These are phyloP conservation scores for Lethocerus indicus DNA, from an alignment of 1,140 invertebrate genomes.

Conservation along the genomic window DNA sequence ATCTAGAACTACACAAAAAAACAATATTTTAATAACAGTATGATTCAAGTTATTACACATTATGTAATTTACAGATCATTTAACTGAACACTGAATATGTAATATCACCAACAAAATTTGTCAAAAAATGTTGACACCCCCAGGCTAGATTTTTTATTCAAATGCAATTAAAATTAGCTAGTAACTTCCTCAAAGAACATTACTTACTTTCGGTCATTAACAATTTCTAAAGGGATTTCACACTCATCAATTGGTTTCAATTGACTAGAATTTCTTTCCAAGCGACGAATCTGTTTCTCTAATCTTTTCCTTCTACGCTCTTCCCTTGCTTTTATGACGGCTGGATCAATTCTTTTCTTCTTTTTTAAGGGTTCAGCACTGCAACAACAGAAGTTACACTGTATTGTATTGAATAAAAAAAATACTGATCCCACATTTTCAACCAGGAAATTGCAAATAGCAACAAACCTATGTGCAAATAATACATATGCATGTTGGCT, in stretches of 20 bases:
- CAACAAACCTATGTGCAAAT: no score
- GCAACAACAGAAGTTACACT: no score
- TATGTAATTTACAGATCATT: no score
- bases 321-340: conserved; percentile 53
- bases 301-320: conserved; percentile 61
- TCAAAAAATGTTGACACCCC: neutral
- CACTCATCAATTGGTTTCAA: conserved; percentile 69
- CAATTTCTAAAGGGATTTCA: conserved; percentile 45
- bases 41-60: no score
- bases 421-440: no score
- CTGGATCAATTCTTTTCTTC: conserved; percentile 71
- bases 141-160: neutral
- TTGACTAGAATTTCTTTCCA: conserved; percentile 57
- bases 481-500: no score
- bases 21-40: no score
- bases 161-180: neutral
- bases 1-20: no score
- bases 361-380: conserved; percentile 78
- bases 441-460: no score
- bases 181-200: conserved; percentile 8
- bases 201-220: conserved; percentile 44
- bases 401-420: no score
- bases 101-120: neutral
- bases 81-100: no score
- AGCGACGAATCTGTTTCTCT: conserved; percentile 61